phyloP scores from a whole-genome alignment of 2,113 vertebrate species.

The Larimichthys polyactis region DNA sequence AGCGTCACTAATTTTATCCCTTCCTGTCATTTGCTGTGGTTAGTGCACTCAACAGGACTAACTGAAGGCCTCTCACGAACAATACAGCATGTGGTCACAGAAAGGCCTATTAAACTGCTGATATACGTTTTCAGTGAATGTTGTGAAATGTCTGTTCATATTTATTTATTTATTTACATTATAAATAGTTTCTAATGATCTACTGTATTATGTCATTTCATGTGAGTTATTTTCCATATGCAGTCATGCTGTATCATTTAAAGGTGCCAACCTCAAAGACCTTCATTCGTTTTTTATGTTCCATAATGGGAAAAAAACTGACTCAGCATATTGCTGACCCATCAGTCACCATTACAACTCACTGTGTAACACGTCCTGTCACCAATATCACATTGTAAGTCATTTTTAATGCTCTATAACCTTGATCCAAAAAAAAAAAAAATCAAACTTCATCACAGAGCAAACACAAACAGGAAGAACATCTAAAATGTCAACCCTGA shows the following conservation, averaged over 20 bases:
- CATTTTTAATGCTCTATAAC: not conserved
- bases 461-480: not conserved
- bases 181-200: not conserved
- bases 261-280: not conserved
- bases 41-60: too few species aligned
- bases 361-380: not conserved
- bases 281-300: not conserved
- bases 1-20: too few species aligned
- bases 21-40: too few species aligned
- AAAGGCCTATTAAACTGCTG: too few species aligned
- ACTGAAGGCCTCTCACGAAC: too few species aligned
- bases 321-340: not conserved
- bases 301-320: not conserved
- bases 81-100: too few species aligned
- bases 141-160: not conserved
- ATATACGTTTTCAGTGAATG: not conserved
- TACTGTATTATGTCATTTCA: not conserved
- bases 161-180: not conserved
- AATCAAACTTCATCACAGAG: not conserved
- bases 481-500: conserved; percentile 1
- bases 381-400: not conserved
- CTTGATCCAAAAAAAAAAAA: not conserved
- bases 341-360: not conserved
- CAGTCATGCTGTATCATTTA: not conserved
- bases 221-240: not conserved